Evolutionary conservation across 2,113 vertebrate genomes (phyloP).

Genomic region (Vulpes vulpes): DNA sequence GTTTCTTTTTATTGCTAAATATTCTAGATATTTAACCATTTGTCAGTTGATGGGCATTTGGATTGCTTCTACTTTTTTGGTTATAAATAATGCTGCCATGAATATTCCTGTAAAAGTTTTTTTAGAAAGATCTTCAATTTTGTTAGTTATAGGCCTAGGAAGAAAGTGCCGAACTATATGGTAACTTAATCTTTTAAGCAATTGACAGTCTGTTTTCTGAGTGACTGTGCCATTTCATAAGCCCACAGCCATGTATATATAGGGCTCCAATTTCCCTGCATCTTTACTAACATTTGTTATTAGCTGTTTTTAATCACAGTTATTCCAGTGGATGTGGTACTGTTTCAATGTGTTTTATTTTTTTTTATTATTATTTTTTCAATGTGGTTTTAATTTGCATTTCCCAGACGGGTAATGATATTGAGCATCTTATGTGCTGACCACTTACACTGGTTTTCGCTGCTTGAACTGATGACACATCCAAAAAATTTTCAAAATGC

Average conservation of each 20-base stretch:
- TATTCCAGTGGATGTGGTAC: background rate
- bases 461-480: constrained; percentile 22
- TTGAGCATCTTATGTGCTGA: background rate
- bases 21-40: background rate
- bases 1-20: background rate
- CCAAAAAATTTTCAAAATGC: constrained; percentile 44
- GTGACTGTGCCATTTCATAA: background rate
- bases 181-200: constrained; percentile 41
- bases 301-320: background rate
- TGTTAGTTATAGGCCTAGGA: background rate
- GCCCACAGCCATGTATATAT: background rate
- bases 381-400: constrained; percentile 1
- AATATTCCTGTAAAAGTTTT: background rate
- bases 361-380: background rate
- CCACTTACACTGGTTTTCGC: background rate
- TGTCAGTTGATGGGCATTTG: background rate
- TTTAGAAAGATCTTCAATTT: background rate
- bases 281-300: background rate
- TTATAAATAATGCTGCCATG: background rate
- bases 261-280: background rate
- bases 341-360: background rate
- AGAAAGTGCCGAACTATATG: background rate
- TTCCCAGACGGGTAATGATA: background rate
- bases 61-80: background rate
- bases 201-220: background rate